phyloP scores from a whole-genome alignment of 2,888 invertebrate genomes.

The Napeogenes sylphis region DNA sequence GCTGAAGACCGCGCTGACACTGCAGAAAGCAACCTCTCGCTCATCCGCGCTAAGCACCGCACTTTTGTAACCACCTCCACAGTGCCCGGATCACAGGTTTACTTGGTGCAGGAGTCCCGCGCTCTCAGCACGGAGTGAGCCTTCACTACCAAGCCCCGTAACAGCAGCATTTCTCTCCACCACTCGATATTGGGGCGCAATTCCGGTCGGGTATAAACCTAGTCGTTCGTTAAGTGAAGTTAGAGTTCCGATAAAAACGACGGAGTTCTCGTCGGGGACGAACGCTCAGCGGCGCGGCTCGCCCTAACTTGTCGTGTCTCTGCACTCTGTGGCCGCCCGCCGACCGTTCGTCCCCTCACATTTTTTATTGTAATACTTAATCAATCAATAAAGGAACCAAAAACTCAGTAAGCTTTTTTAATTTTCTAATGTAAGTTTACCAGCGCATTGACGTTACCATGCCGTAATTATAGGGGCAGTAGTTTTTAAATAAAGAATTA shows the following conservation, averaged over 20 bases:
- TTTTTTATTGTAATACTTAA: slow-evolving; percentile 61
- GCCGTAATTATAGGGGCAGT: slow-evolving; percentile 60
- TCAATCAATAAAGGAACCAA: slow-evolving; percentile 73
- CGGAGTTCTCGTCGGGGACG: slow-evolving; percentile 54
- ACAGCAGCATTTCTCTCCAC: slow-evolving; percentile 68
- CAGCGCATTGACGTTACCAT: slow-evolving; percentile 57
- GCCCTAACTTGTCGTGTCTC: slow-evolving; percentile 72
- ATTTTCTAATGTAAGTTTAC: slow-evolving; percentile 67
- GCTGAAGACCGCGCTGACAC: slow-evolving; percentile 97
- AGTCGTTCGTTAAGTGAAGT: slow-evolving; percentile 72
- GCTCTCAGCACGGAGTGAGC: slow-evolving; percentile 76
- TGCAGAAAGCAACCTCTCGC: slow-evolving; percentile 94
- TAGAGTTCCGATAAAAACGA: slow-evolving; percentile 43
- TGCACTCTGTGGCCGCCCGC: slow-evolving; percentile 54
- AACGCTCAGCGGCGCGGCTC: slow-evolving; percentile 62
- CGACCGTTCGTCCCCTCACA: slow-evolving; percentile 65
- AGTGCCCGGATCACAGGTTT: slow-evolving; percentile 94
- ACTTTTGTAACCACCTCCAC: slow-evolving; percentile 96
- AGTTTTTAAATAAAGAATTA: slow-evolving; percentile 67
- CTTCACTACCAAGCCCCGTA: slow-evolving; percentile 47
- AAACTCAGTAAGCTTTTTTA: slow-evolving; percentile 64
- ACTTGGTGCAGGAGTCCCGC: slow-evolving; percentile 91
- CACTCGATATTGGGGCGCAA: slow-evolving; percentile 61
- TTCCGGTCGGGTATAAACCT: slow-evolving; percentile 76
- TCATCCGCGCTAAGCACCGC: slow-evolving; percentile 99